Evolutionary conservation across 2,888 invertebrate genomes (phyloP), one percentile per base, ranked within the genome.

Genomic region (Athalia cordata): DNA sequence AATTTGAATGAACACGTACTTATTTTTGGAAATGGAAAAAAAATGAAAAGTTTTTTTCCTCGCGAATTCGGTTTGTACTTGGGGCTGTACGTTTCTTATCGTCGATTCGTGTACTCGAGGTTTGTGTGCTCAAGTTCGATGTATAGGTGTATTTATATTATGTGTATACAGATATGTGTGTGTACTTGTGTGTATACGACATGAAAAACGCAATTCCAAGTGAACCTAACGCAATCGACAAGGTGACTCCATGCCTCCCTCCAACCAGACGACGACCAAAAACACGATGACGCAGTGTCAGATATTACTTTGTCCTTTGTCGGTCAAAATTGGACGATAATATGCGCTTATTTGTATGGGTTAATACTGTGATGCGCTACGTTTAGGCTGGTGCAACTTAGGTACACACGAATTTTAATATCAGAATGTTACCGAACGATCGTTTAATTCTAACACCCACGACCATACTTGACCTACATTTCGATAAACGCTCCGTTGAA

Each of bases 311-410:
- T 79, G 78, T 79, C 80, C 78, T 80, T 77, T 70, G 62, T 49
- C 77, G 81, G 79, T 80, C 81, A 79, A 80, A 79, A 83, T 77
- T 79, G 75, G 77, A 77, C 80, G 80, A 72, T 57, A 72, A 72
- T 13, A 72, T 11, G 29, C 29, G 29, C 29, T 29, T 52, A 15
- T 52, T 13, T 9, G 13, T 66, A 66, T 49, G 11, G 15, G 7
- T 62, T 62, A 64, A 5, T 47, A 49, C 9, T 11, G 13, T 13
- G 5, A 47, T 6, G 49, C 8, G 9, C 7, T 29, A 29, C 29
- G 29, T 29, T 29, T 29, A 29, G 29, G 29, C 2, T 29, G 29
- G 29, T 29, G 29, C 29, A 29, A 29, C 29, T 29, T 29, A 29
- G 29, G 29, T 29, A 29, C 29, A 29, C 29, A 29, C 29, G 29